phyloP scores from a whole-genome alignment of 2,888 invertebrate genomes.

The Nasonovia ribisnigri region DNA sequence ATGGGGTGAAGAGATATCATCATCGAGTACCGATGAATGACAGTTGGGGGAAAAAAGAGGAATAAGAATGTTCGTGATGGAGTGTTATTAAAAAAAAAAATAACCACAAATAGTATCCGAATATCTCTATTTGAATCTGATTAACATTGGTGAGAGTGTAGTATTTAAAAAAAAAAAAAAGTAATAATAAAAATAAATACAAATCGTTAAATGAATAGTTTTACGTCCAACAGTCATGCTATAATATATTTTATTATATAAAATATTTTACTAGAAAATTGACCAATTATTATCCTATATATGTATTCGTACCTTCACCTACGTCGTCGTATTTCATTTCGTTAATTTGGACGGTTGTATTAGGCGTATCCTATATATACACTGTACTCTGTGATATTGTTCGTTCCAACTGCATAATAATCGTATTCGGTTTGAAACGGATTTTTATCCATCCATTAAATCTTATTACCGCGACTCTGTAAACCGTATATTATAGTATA shows the following conservation, averaged over 20 bases:
- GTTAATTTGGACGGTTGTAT: background rate
- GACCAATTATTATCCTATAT: background rate
- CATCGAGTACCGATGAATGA: slow-evolving; percentile 9
- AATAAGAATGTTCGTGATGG: slow-evolving; percentile 34
- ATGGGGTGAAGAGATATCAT: slow-evolving; percentile 56
- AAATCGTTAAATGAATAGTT: background rate
- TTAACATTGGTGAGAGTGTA: background rate
- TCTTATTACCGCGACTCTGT: background rate
- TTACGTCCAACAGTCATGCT: background rate
- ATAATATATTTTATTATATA: background rate
- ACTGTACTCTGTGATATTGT: background rate
- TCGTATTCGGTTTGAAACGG: background rate
- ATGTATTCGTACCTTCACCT: background rate
- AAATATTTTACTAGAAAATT: slow-evolving; percentile 18
- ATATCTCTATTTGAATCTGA: slow-evolving; percentile 36
- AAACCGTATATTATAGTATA: background rate
- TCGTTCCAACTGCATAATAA: background rate
- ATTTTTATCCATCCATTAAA: background rate
- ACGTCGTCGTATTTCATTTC: background rate
- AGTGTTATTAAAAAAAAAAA: slow-evolving; percentile 1
- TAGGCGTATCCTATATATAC: background rate
- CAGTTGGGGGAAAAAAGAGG: background rate
- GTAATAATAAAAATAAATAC: slow-evolving; percentile 24
- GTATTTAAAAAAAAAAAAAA: background rate
- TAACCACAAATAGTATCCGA: background rate